These are phyloP conservation scores for Fragum sueziense DNA, from an alignment of 2,888 invertebrate genomes.

Conservation along the genomic window DNA sequence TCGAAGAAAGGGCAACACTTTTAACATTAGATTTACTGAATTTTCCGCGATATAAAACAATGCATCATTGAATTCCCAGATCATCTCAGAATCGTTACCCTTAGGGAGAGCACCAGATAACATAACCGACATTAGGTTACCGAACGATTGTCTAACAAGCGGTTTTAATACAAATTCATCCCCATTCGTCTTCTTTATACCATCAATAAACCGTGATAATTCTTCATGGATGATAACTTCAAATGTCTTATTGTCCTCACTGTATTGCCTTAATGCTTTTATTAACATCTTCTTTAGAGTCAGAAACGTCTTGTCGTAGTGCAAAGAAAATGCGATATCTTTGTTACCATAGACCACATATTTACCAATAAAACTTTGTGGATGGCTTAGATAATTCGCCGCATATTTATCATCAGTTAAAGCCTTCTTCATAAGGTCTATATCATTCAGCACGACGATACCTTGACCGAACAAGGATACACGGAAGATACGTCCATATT, in stretches of 20 bases:
- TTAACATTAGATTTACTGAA: slow-evolving; percentile 13
- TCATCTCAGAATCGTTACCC: neutral
- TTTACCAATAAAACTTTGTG: slow-evolving; percentile 17
- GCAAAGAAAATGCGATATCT: slow-evolving; percentile 3
- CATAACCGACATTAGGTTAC: slow-evolving; percentile 32
- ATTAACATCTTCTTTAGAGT: slow-evolving; percentile 21
- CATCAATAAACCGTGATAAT: slow-evolving; percentile 12
- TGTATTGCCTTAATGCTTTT: slow-evolving; percentile 18
- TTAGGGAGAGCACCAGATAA: slow-evolving; percentile 14
- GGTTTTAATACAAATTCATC: slow-evolving; percentile 27
- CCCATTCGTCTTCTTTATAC: neutral
- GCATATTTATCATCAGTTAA: slow-evolving; percentile 20
- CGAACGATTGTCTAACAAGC: slow-evolving; percentile 29
- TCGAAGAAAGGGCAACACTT: slow-evolving; percentile 23
- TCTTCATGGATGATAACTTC: slow-evolving; percentile 24
- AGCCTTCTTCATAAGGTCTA: slow-evolving; percentile 19
- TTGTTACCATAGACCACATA: neutral
- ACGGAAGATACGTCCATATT: slow-evolving; percentile 25
- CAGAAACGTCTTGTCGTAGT: slow-evolving; percentile 2
- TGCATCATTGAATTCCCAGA: slow-evolving; percentile 21
- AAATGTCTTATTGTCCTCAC: slow-evolving; percentile 5
- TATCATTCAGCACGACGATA: slow-evolving; percentile 37
- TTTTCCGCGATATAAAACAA: neutral
- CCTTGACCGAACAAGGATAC: slow-evolving; percentile 21
- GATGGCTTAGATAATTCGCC: slow-evolving; percentile 15